These are phyloP conservation scores for Macaca nemestrina DNA, from an alignment of 2,113 vertebrate species.

Conservation along the genomic window DNA sequence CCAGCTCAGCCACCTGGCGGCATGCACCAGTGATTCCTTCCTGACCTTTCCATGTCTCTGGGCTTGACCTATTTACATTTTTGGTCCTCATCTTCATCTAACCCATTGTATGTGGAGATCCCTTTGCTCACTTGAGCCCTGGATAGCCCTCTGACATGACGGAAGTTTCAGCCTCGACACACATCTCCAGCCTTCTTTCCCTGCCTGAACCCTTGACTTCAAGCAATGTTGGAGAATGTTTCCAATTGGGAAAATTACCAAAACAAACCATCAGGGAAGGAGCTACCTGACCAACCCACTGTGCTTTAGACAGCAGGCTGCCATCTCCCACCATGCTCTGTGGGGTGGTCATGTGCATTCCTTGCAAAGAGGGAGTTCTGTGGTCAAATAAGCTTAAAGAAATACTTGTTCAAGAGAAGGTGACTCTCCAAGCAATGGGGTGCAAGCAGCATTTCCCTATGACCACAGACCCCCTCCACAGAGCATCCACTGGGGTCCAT, in stretches of 20 bases:
- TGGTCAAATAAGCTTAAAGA: not conserved
- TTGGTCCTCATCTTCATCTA: not conserved
- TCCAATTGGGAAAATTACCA: not conserved
- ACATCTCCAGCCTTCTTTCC: not conserved
- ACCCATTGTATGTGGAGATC: not conserved
- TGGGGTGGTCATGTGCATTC: not conserved
- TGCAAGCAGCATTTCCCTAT: not conserved
- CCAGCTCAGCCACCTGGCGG: not conserved
- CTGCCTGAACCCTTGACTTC: not conserved
- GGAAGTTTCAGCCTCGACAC: not conserved
- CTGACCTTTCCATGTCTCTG: not conserved
- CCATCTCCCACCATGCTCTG: not conserved
- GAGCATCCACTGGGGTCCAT: not conserved
- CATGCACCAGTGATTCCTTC: not conserved
- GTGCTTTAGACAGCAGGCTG: not conserved
- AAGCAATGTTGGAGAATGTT: not conserved
- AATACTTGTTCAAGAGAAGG: not conserved
- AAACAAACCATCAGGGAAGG: not conserved
- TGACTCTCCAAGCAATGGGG: not conserved
- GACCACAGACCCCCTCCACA: not conserved
- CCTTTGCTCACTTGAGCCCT: not conserved
- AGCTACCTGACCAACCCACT: not conserved
- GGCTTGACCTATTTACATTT: not conserved
- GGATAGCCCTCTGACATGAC: not conserved
- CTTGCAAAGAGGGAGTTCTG: not conserved